Conservation (phyloP, 2,888 invertebrate species). For the Dusona sp. region DNA sequence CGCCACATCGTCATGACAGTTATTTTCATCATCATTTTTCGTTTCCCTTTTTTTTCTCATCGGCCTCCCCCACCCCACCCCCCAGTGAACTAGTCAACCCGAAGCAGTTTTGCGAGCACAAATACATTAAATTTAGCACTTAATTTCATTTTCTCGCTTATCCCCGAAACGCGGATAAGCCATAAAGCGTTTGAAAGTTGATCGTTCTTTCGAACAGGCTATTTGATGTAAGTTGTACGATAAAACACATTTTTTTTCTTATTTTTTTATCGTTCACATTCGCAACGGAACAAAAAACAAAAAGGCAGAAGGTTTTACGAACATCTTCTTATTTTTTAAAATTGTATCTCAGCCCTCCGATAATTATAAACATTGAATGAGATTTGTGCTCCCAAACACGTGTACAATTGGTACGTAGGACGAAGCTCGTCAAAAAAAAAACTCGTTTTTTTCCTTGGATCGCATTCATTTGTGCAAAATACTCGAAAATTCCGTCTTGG, state of each 20-base stretch:
- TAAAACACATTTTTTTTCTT: slow-evolving; percentile 12
- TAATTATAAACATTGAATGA: slow-evolving; percentile 9
- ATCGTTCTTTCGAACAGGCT: slow-evolving; percentile 27
- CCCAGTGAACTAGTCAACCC: slow-evolving; percentile 82
- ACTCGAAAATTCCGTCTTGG: not conserved
- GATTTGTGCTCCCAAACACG: slow-evolving; percentile 64
- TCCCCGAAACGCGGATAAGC: slow-evolving; percentile 35
- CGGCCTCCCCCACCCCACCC: slow-evolving; percentile 72
- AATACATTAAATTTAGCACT: slow-evolving; percentile 76
- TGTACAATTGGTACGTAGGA: slow-evolving; percentile 41
- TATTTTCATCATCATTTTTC: slow-evolving; percentile 72
- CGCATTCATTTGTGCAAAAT: not conserved
- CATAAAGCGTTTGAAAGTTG: slow-evolving; percentile 36
- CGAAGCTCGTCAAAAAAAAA: not conserved
- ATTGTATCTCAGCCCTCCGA: slow-evolving; percentile 24
- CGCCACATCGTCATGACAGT: slow-evolving; percentile 81
- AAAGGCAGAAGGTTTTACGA: not conserved
- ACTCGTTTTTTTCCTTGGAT: not conserved
- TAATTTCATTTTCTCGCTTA: slow-evolving; percentile 49
- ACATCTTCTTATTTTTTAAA: not conserved
- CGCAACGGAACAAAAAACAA: slow-evolving; percentile 19
- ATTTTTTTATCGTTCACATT: slow-evolving; percentile 20
- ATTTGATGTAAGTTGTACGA: slow-evolving; percentile 23
- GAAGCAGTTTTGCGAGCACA: slow-evolving; percentile 81
- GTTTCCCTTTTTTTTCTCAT: slow-evolving; percentile 49